A percentile compares a stretch with the other conserved stretches of the same genome.
Evolutionary conservation across 2,113 vertebrate genomes (phyloP).

Genomic region (Syngnathoides biaculeatus): DNA sequence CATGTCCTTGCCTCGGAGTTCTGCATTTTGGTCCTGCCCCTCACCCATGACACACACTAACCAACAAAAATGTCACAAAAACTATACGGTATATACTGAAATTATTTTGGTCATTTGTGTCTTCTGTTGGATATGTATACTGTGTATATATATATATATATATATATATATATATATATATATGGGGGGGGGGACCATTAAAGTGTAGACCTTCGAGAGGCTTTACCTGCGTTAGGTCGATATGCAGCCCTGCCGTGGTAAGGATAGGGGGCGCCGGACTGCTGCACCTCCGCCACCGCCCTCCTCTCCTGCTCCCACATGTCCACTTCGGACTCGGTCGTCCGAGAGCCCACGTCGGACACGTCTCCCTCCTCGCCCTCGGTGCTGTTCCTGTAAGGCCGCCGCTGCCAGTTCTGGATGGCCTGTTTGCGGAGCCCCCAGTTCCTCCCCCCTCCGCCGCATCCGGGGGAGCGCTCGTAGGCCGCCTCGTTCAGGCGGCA

Average conservation of each 20-base stretch:
- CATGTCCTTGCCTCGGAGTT: no score
- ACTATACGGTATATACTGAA: no score
- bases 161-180: no score
- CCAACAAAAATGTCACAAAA: no score
- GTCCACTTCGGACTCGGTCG: slow-evolving; percentile 92
- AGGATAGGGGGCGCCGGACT: slow-evolving; percentile 62
- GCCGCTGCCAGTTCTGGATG: slow-evolving; percentile 96
- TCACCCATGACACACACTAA: no score
- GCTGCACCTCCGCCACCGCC: slow-evolving; percentile 68
- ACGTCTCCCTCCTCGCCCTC: slow-evolving; percentile 93
- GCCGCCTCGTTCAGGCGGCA: slow-evolving; percentile 72
- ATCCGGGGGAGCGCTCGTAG: slow-evolving; percentile 67
- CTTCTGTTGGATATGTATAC: no score
- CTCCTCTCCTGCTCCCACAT: slow-evolving; percentile 83
- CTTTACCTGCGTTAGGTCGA: slow-evolving; percentile 71
- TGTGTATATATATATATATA: no score
- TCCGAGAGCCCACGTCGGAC: slow-evolving; percentile 91
- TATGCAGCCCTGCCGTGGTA: slow-evolving; percentile 68
- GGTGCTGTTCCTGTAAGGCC: slow-evolving; percentile 92
- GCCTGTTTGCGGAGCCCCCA: slow-evolving; percentile 92
- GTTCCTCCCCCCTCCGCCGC: slow-evolving; percentile 68
- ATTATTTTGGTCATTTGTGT: no score
- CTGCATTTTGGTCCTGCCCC: no score
- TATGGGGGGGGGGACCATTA: no score
- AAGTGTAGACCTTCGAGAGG: neutral